Conservation (phyloP, 2,888 invertebrate genomes). For the Notocelia uddmanniana region DNA sequence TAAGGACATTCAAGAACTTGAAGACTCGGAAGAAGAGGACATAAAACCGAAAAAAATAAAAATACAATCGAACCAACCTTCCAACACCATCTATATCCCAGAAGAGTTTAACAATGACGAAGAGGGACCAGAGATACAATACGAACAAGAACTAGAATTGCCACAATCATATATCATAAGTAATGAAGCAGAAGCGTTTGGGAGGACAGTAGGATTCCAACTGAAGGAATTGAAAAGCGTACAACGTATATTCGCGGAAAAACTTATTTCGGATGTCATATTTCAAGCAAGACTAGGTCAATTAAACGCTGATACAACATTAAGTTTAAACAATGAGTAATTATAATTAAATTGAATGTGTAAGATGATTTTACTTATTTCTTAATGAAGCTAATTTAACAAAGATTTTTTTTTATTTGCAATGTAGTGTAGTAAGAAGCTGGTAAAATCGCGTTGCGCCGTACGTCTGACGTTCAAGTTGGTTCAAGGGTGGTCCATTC, state of each 20-base stretch:
- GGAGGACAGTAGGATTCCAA: conserved; percentile 55
- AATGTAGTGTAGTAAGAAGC: not conserved
- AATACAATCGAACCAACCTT: not conserved
- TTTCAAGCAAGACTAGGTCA: conserved; percentile 57
- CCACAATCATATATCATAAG: not conserved
- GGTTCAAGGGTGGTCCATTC: conserved; percentile 48
- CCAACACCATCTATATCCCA: not conserved
- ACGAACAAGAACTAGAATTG: conserved; percentile 9
- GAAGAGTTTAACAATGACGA: not conserved
- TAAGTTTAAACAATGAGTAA: conserved; percentile 46
- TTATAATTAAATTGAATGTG: conserved; percentile 28
- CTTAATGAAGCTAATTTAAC: not conserved
- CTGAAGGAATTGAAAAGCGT: conserved; percentile 53
- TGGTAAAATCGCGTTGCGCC: conserved; percentile 5
- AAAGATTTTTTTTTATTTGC: conserved; percentile 12
- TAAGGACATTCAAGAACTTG: conserved; percentile 23
- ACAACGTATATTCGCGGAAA: conserved; percentile 60
- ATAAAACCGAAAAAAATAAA: not conserved
- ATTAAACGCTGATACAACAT: conserved; percentile 50
- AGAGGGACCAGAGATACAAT: not conserved
- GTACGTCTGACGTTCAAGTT: not conserved
- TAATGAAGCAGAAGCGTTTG: conserved; percentile 51
- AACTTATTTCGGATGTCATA: conserved; percentile 63
- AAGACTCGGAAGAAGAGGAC: conserved; percentile 33
- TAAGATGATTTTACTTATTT: not conserved